Evolutionary conservation across 2,113 vertebrate species (phyloP).

Genomic region (Chlamydotis undulata): DNA sequence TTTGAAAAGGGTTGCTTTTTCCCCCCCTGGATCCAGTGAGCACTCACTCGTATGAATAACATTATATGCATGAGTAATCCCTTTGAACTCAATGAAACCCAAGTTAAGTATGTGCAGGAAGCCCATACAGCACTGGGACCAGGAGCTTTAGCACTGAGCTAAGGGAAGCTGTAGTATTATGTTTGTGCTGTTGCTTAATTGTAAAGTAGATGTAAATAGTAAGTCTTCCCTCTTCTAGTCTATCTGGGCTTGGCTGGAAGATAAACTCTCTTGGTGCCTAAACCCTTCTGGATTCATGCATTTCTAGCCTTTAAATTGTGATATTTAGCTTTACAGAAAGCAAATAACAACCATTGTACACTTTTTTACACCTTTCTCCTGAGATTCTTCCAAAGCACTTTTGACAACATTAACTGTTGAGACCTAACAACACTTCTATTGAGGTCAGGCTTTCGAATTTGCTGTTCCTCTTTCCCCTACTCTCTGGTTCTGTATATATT

Average conservation of each 20-base stretch:
- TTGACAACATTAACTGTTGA: constrained; percentile 36
- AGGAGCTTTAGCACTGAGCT: background rate
- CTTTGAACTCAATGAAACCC: constrained; percentile 57
- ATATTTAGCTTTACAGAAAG: constrained; percentile 58
- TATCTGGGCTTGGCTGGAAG: background rate
- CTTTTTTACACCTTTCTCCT: constrained; percentile 25
- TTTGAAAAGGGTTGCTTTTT: constrained; percentile 18
- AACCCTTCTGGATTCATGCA: background rate
- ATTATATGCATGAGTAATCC: constrained; percentile 48
- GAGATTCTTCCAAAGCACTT: constrained; percentile 34
- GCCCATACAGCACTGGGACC: background rate
- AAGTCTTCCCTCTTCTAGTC: background rate
- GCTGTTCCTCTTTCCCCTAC: background rate
- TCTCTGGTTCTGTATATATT: background rate
- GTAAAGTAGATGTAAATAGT: constrained; percentile 32
- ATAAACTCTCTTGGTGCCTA: background rate
- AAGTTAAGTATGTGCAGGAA: constrained; percentile 7
- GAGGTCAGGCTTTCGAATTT: background rate
- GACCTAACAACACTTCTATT: background rate
- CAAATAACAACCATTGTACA: constrained; percentile 40
- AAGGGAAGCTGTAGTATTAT: background rate
- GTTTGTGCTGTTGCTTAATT: constrained; percentile 47
- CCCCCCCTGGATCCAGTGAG: background rate
- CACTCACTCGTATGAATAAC: constrained; percentile 55
- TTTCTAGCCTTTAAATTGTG: constrained; percentile 55